Evolutionary conservation across 2,113 vertebrate species (phyloP).

Genomic region (Saguinus midas): DNA sequence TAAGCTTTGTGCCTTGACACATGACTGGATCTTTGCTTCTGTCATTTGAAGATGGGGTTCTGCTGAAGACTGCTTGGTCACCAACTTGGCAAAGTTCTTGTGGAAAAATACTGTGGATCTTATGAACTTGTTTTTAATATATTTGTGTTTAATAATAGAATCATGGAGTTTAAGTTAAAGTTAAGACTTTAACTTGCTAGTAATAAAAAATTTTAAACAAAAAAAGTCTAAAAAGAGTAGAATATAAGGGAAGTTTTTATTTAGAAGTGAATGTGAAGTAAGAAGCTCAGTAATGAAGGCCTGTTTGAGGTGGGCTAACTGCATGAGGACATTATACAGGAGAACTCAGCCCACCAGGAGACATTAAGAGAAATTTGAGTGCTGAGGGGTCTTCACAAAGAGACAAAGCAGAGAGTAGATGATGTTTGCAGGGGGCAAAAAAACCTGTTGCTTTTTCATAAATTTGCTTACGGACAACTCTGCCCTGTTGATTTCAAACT

Average conservation of each 20-base stretch:
- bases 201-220: constrained; percentile 5
- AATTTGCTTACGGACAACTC: not conserved
- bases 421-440: not conserved
- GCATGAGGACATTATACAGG: not conserved
- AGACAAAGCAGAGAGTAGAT: not conserved
- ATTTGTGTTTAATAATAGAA: constrained; percentile 24
- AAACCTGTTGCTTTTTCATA: constrained; percentile 23
- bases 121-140: constrained; percentile 5
- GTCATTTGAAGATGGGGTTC: not conserved
- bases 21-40: not conserved
- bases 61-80: not conserved
- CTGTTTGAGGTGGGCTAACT: not conserved
- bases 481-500: constrained; percentile 47
- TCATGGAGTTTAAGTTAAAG: not conserved
- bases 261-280: not conserved
- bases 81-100: not conserved
- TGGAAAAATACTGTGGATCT: not conserved
- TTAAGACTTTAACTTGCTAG: not conserved
- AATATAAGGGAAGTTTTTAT: not conserved
- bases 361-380: not conserved
- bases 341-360: not conserved
- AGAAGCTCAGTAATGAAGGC: not conserved
- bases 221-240: not conserved
- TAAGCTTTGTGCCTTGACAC: not conserved
- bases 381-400: not conserved